A percentile compares a stretch with the other conserved stretches of the same genome.
Conservation (phyloP, 2,113 vertebrate genomes). For the Silurus asotus region DNA sequence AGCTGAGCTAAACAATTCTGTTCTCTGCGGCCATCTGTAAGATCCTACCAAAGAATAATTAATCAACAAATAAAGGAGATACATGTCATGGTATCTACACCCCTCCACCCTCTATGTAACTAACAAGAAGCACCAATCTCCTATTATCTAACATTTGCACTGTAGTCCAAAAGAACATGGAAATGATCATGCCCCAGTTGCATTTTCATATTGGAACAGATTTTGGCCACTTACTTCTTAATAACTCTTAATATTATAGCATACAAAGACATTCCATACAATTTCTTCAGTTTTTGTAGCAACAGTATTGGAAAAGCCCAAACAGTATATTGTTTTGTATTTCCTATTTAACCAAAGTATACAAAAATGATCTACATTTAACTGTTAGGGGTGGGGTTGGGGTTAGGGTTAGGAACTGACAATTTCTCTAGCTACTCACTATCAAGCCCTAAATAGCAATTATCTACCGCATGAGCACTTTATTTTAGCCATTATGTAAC, state of each 20-base stretch:
- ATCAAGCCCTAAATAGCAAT: background rate
- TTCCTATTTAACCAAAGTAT: background rate
- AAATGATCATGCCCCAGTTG: background rate
- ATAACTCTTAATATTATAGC: background rate
- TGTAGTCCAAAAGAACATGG: background rate
- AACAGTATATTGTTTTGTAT: no score
- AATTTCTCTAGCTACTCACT: background rate
- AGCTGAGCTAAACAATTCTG: slow-evolving; percentile 19
- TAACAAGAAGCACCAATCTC: background rate
- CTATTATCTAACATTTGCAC: background rate
- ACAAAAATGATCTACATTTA: background rate
- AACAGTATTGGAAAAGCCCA: no score
- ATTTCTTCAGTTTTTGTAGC: no score
- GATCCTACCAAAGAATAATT: background rate
- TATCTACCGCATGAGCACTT: no score
- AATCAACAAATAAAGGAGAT: background rate
- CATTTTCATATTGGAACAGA: background rate
- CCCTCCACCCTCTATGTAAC: background rate
- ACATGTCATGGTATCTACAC: background rate
- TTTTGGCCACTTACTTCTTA: background rate
- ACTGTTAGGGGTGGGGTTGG: no score
- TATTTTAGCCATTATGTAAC: background rate
- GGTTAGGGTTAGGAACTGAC: background rate
- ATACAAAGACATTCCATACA: no score
- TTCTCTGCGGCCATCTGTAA: slow-evolving; percentile 14